These are phyloP conservation scores for Prenolepis imparis DNA, from an alignment of 2,888 invertebrate species.

Conservation along the genomic window DNA sequence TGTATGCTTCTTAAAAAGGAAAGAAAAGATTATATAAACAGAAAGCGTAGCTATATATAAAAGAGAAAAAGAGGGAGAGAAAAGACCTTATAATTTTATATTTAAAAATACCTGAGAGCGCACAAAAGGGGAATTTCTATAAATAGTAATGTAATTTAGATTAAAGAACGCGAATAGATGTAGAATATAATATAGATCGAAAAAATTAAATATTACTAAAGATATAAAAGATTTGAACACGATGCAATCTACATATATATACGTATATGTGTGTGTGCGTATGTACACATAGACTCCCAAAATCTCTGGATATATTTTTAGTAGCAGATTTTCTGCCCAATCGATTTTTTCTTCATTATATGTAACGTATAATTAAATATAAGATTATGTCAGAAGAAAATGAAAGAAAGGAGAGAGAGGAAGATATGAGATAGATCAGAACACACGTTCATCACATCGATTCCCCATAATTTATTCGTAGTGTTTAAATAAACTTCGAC, in stretches of 20 bases:
- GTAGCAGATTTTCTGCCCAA: not conserved
- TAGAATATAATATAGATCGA: no score
- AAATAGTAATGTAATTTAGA: constrained; percentile 21
- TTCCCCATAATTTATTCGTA: not conserved
- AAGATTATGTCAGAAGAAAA: no score
- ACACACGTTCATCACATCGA: not conserved
- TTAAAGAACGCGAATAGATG: not conserved
- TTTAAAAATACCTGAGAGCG: not conserved
- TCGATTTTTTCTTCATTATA: not conserved
- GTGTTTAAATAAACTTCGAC: not conserved
- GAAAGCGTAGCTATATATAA: not conserved
- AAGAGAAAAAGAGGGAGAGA: not conserved
- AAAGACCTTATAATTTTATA: constrained; percentile 18
- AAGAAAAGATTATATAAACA: not conserved
- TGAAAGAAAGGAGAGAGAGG: not conserved
- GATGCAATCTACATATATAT: no score
- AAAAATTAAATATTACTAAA: no score
- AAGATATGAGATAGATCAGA: not conserved
- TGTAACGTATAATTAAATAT: not conserved
- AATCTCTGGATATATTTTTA: not conserved
- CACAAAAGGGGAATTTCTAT: not conserved
- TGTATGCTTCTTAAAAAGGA: not conserved
- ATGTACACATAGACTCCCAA: not conserved
- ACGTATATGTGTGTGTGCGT: no score
- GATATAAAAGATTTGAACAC: no score